phyloP scores from a whole-genome alignment of 2,113 vertebrate species.

The Pelvicachromis taeniatus region DNA sequence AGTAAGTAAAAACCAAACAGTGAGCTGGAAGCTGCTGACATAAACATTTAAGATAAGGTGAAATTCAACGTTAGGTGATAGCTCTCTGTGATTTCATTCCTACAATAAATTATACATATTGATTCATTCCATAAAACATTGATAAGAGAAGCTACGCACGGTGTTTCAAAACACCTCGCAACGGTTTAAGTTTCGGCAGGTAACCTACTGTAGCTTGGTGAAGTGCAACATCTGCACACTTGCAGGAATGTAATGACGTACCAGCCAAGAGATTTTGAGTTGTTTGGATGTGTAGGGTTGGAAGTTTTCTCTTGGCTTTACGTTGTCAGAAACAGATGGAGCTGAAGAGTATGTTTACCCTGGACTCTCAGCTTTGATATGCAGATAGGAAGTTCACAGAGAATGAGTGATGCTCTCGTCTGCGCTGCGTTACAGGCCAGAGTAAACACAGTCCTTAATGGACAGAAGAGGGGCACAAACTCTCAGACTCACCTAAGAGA shows the following conservation, averaged over 20 bases:
- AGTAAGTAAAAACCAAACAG: background rate
- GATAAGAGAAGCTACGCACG: background rate
- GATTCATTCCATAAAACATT: background rate
- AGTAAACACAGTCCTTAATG: slow-evolving; percentile 53
- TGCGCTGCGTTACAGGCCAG: slow-evolving; percentile 12
- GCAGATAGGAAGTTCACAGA: slow-evolving; percentile 79
- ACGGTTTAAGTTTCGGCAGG: background rate
- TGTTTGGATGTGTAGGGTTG: slow-evolving; percentile 29
- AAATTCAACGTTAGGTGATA: background rate
- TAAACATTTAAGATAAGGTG: background rate
- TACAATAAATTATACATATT: background rate
- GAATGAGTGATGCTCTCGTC: slow-evolving; percentile 72
- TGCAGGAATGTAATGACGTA: background rate
- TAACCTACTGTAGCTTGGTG: background rate
- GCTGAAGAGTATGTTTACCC: slow-evolving; percentile 72
- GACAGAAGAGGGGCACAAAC: slow-evolving; percentile 22
- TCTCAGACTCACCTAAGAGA: slow-evolving; percentile 7
- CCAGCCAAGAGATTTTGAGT: background rate
- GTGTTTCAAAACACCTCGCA: background rate
- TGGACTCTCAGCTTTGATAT: slow-evolving; percentile 78
- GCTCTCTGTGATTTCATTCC: background rate
- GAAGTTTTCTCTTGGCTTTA: slow-evolving; percentile 36
- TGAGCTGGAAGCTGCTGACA: background rate
- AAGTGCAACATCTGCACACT: background rate
- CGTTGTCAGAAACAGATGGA: slow-evolving; percentile 72